A percentile compares a stretch with the other conserved stretches of the same genome.
phyloP scores from a whole-genome alignment of 1,140 invertebrate genomes.

The Drosophila suzukii region DNA sequence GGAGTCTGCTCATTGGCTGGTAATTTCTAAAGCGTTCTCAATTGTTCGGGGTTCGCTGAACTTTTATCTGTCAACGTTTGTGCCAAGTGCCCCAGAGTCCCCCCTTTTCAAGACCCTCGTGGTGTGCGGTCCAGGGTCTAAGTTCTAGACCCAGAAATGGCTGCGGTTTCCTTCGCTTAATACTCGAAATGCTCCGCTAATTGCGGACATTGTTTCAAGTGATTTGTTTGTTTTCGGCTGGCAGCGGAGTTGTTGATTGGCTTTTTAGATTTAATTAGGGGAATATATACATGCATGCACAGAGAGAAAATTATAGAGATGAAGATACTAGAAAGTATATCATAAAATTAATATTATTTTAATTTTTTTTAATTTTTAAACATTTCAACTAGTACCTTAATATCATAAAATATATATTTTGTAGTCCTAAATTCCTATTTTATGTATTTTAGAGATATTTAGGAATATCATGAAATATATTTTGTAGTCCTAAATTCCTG shows the following conservation, averaged over 20 bases:
- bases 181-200: conserved; percentile 40
- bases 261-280: conserved; percentile 45
- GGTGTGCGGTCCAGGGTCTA: conserved; percentile 55
- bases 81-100: conserved; percentile 23
- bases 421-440: too few relatives aligned
- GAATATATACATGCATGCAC: conserved; percentile 24
- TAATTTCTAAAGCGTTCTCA: conserved; percentile 18
- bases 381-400: too few relatives aligned
- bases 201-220: conserved; percentile 49
- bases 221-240: conserved; percentile 44
- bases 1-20: conserved; percentile 64
- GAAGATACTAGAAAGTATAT: too few relatives aligned
- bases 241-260: conserved; percentile 34
- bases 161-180: conserved; percentile 44
- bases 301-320: too few relatives aligned
- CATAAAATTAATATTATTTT: too few relatives aligned
- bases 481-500: too few relatives aligned
- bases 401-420: too few relatives aligned
- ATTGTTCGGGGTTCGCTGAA: conserved; percentile 68
- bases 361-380: too few relatives aligned
- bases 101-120: conserved; percentile 8
- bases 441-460: too few relatives aligned
- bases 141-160: conserved; percentile 27
- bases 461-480: too few relatives aligned
- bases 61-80: conserved; percentile 71